Evolutionary conservation across 2,888 invertebrate species (phyloP).

Genomic region (Podabrus alpinus): DNA sequence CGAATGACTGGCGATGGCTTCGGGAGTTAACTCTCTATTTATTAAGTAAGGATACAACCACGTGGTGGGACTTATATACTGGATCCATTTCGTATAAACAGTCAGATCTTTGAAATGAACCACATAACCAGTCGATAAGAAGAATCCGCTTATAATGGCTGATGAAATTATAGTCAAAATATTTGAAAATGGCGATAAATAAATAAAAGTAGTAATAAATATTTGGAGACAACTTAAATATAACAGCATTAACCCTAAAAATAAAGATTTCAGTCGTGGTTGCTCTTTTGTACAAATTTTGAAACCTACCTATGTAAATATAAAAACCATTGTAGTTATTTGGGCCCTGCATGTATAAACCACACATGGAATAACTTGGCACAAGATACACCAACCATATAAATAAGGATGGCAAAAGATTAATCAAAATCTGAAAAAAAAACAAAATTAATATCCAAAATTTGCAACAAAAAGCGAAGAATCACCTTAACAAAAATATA

Average conservation of each 20-base stretch:
- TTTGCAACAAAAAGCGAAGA: slow-evolving; percentile 18
- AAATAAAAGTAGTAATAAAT: slow-evolving; percentile 68
- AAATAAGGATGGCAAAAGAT: slow-evolving; percentile 75
- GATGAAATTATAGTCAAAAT: slow-evolving; percentile 66
- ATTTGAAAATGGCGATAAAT: slow-evolving; percentile 68
- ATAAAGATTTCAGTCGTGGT: neutral
- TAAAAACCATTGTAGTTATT: slow-evolving; percentile 72
- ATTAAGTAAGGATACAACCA: slow-evolving; percentile 74
- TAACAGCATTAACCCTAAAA: slow-evolving; percentile 70
- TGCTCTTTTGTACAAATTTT: neutral
- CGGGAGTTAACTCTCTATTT: slow-evolving; percentile 67
- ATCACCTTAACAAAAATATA: slow-evolving; percentile 81
- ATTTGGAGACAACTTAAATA: slow-evolving; percentile 73
- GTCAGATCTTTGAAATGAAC: slow-evolving; percentile 72
- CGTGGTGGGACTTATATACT: slow-evolving; percentile 70
- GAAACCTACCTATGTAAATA: slow-evolving; percentile 67
- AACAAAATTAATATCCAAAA: slow-evolving; percentile 12
- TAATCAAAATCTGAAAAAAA: slow-evolving; percentile 72
- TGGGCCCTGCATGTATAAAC: slow-evolving; percentile 72
- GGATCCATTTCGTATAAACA: slow-evolving; percentile 67
- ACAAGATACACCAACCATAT: slow-evolving; percentile 84
- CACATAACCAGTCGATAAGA: slow-evolving; percentile 69
- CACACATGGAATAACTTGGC: slow-evolving; percentile 89
- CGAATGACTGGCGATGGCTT: slow-evolving; percentile 63
- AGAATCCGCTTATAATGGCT: slow-evolving; percentile 63